Conservation (phyloP, 2,888 invertebrate species). For the Taenaris catops region DNA sequence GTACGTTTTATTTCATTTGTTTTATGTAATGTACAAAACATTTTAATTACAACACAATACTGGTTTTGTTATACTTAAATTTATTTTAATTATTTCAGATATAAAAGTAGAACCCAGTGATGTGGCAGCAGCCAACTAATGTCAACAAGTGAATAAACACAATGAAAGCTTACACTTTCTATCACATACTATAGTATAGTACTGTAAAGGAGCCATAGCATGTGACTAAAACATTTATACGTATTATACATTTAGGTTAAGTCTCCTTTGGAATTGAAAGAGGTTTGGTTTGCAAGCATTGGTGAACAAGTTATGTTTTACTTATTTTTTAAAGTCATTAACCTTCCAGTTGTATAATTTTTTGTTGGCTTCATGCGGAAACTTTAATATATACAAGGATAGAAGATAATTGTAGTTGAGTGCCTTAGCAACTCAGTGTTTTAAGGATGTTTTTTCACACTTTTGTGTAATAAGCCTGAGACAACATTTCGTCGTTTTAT, state of each 20-base stretch:
- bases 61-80: too few relatives aligned
- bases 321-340: constrained; percentile 35
- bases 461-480: constrained; percentile 27
- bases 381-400: constrained; percentile 51
- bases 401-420: constrained; percentile 66
- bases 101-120: constrained; percentile 39
- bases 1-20: too few relatives aligned
- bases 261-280: constrained; percentile 69
- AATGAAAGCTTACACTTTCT: constrained; percentile 52
- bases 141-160: too few relatives aligned
- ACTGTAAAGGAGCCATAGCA: constrained; percentile 57
- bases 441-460: constrained; percentile 54
- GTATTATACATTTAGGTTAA: constrained; percentile 68
- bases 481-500: constrained; percentile 19
- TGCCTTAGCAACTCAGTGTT: constrained; percentile 77
- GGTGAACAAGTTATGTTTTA: constrained; percentile 61
- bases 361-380: constrained; percentile 53
- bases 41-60: too few relatives aligned
- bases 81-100: constrained; percentile 1
- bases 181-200: constrained; percentile 50
- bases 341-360: constrained; percentile 33
- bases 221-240: constrained; percentile 68
- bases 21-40: too few relatives aligned
- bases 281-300: constrained; percentile 60
- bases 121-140: constrained; percentile 56